Conservation (phyloP, 2,888 invertebrate species). For the Archips crataeganus region DNA sequence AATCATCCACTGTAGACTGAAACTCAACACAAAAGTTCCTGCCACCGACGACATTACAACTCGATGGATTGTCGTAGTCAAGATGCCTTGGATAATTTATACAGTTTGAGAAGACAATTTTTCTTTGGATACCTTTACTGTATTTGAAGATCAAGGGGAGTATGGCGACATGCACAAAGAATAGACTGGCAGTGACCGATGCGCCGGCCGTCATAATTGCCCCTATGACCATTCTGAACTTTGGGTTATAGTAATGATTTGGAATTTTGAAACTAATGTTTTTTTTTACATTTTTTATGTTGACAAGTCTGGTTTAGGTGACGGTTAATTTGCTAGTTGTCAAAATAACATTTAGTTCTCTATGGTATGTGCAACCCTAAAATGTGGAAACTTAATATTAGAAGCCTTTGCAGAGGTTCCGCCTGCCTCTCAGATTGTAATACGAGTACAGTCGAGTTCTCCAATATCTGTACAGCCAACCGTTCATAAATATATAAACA, state of each 20-base stretch:
- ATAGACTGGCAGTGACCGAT: slow-evolving; percentile 31
- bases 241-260: not conserved
- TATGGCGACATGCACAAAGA: slow-evolving; percentile 87
- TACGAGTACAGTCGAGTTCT: slow-evolving; percentile 3
- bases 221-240: slow-evolving; percentile 26
- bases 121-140: slow-evolving; percentile 89
- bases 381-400: not conserved
- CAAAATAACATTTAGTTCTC: not conserved
- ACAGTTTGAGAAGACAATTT: slow-evolving; percentile 91
- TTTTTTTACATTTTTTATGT: slow-evolving; percentile 8
- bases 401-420: not conserved
- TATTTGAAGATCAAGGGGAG: slow-evolving; percentile 90
- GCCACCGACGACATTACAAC: slow-evolving; percentile 27
- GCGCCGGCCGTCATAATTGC: slow-evolving; percentile 21
- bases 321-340: not conserved
- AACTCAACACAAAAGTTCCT: slow-evolving; percentile 34
- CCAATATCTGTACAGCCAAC: too few relatives aligned
- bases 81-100: slow-evolving; percentile 82
- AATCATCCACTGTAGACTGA: slow-evolving; percentile 8
- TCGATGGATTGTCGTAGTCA: slow-evolving; percentile 32
- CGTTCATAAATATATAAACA: not conserved
- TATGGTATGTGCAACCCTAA: slow-evolving; percentile 7
- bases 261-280: slow-evolving; percentile 3
- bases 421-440: not conserved
- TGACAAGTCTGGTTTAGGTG: not conserved